Percentiles rank a stretch among this genome's conserved stretches.
Evolutionary conservation across 2,113 vertebrate species (phyloP).

Genomic region (Aldabrachelys gigantea): DNA sequence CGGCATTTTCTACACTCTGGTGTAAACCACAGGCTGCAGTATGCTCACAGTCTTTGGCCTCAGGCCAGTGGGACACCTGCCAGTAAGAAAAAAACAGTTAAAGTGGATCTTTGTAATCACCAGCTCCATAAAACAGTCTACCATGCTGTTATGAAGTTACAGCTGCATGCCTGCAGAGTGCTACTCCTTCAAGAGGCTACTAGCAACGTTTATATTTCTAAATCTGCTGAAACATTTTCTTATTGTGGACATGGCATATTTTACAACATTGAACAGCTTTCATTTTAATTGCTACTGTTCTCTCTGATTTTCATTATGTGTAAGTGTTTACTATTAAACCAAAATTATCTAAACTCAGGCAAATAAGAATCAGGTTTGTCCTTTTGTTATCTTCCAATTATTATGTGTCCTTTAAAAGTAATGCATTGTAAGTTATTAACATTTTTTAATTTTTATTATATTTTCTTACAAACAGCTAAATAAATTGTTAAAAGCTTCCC

Average conservation of each 20-base stretch:
- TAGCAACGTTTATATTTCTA: slow-evolving; percentile 16
- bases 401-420: neutral
- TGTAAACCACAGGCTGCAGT: slow-evolving; percentile 72
- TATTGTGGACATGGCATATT: slow-evolving; percentile 3
- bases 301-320: neutral
- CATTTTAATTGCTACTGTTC: neutral
- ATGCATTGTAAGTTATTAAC: neutral
- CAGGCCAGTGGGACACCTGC: slow-evolving; percentile 78
- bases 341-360: neutral
- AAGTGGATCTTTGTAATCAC: slow-evolving; percentile 76
- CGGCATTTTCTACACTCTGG: slow-evolving; percentile 74
- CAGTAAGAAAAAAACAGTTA: slow-evolving; percentile 76
- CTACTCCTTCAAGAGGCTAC: slow-evolving; percentile 31
- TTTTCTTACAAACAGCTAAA: neutral
- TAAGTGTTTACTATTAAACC: neutral
- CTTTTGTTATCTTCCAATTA: neutral
- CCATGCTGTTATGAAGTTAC: slow-evolving; percentile 46
- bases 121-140: slow-evolving; percentile 70
- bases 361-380: neutral
- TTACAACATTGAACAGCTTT: slow-evolving; percentile 16
- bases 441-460: neutral
- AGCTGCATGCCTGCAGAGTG: slow-evolving; percentile 44
- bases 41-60: slow-evolving; percentile 72
- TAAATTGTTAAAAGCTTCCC: neutral
- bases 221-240: slow-evolving; percentile 5